Conservation (phyloP, 64 coral and sea anemone species). For the Dendronephthya gigantea region DNA sequence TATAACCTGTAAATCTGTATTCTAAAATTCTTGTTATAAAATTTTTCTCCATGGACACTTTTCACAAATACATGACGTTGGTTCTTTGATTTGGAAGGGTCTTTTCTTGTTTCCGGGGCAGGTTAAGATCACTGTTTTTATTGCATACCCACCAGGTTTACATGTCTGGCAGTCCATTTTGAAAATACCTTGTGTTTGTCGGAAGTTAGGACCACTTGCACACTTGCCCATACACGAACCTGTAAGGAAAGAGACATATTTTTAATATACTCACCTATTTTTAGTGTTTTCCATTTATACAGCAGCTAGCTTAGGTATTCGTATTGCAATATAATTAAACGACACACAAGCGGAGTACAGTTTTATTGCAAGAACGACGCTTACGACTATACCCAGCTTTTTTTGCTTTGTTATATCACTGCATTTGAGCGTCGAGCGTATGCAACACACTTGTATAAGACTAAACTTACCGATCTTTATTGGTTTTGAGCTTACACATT, state of each 20-base stretch:
- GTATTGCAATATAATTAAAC: too few species aligned
- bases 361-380: too few species aligned
- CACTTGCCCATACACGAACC: background rate
- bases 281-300: too few species aligned
- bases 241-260: background rate
- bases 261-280: too few species aligned
- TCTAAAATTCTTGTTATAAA: background rate
- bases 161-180: background rate
- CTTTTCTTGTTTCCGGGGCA: background rate
- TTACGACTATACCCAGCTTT: too few species aligned
- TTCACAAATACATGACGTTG: constrained; percentile 6
- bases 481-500: background rate
- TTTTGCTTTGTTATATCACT: too few species aligned
- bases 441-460: background rate
- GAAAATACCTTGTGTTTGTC: background rate
- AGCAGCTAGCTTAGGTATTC: too few species aligned
- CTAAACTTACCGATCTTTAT: background rate
- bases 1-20: background rate
- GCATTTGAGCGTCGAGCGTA: too few species aligned
- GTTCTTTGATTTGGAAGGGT: background rate
- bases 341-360: too few species aligned
- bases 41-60: background rate
- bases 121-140: background rate
- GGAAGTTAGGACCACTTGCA: background rate
- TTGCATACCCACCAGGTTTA: background rate